Evolutionary conservation across 64 coral and sea anemone genomes (phyloP).

Genomic region (Porites lutea): DNA sequence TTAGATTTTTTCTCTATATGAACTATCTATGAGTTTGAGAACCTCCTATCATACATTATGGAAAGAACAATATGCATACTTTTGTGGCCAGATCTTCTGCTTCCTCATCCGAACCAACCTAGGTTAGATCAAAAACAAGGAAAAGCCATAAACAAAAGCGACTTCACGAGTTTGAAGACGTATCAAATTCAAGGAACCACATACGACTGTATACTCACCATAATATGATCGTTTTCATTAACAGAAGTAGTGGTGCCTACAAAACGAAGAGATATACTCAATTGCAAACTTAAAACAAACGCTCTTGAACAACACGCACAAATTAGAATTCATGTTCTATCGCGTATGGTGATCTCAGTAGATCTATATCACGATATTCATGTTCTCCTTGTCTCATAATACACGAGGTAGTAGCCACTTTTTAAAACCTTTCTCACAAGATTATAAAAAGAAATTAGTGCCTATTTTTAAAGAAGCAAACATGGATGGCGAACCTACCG

Average conservation of each 20-base stretch:
- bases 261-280: neutral
- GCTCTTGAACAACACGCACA: neutral
- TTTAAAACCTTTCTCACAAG: too few relatives aligned
- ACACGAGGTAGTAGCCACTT: too few relatives aligned
- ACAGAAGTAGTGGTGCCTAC: neutral
- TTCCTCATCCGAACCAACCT: slow-evolving; percentile 30
- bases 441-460: too few relatives aligned
- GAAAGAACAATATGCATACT: neutral
- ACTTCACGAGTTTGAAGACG: neutral
- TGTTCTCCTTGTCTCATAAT: too few relatives aligned
- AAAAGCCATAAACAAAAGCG: neutral
- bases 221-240: neutral
- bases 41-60: too few relatives aligned
- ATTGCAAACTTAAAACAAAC: neutral
- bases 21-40: too few relatives aligned
- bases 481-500: too few relatives aligned
- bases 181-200: neutral
- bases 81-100: slow-evolving; percentile 1
- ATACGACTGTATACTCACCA: neutral
- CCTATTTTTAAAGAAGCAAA: too few relatives aligned
- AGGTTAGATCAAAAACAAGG: neutral
- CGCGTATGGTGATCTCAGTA: too few relatives aligned
- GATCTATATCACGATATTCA: too few relatives aligned
- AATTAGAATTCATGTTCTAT: too few relatives aligned
- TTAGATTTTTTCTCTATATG: too few relatives aligned